phyloP scores from a whole-genome alignment of 2,113 vertebrate genomes.

The Hippopotamus amphibius region DNA sequence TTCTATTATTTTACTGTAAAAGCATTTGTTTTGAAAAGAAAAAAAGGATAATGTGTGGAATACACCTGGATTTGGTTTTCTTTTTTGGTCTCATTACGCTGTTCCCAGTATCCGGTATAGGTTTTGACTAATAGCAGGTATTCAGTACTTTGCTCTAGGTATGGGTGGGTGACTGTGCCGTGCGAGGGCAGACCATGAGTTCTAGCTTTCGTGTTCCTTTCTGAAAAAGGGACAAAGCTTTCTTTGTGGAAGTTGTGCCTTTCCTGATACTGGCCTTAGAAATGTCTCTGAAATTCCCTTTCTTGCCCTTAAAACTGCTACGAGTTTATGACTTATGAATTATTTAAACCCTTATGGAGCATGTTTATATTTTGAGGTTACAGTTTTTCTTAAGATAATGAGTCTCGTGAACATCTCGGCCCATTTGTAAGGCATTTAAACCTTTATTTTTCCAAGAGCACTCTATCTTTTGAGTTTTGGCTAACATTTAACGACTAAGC shows the following conservation, averaged over 20 bases:
- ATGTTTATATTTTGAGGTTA: not conserved
- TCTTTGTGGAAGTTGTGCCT: not conserved
- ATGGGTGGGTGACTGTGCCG: accelerated
- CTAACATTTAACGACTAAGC: slow-evolving; percentile 39
- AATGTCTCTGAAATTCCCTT: not conserved
- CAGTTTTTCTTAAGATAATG: not conserved
- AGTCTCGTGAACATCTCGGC: not conserved
- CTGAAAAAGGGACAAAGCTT: not conserved
- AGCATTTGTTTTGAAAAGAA: not conserved
- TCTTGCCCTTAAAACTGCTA: not conserved
- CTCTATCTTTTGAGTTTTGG: not conserved
- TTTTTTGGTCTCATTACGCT: not conserved
- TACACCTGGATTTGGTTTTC: slow-evolving; percentile 19
- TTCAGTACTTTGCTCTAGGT: not conserved
- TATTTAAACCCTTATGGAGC: slow-evolving; percentile 3
- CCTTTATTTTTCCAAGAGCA: not conserved
- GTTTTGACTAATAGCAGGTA: not conserved
- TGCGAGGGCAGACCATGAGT: not conserved
- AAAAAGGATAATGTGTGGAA: not conserved
- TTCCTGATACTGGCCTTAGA: not conserved
- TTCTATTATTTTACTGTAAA: not conserved
- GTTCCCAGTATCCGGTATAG: not conserved
- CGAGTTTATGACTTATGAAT: not conserved
- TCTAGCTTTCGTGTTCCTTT: not conserved
- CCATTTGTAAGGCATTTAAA: slow-evolving; percentile 10